Conservation (phyloP, 2,888 invertebrate genomes). For the Spialia ferax region DNA sequence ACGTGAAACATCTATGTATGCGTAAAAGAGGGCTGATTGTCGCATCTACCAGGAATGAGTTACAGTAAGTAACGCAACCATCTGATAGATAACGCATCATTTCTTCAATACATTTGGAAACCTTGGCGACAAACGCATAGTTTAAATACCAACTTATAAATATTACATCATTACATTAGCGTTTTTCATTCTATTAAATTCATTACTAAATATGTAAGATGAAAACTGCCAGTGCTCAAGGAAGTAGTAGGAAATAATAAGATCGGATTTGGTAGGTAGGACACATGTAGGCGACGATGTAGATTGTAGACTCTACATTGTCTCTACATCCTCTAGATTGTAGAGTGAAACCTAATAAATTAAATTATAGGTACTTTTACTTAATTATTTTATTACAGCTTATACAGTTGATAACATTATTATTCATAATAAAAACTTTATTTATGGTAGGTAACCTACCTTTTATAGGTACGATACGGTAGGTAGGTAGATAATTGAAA, state of each 20-base stretch:
- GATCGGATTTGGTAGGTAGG: no score
- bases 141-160: constrained; percentile 20
- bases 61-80: constrained; percentile 54
- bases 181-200: neutral
- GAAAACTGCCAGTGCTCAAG: neutral
- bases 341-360: no score
- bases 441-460: no score
- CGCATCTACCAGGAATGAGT: constrained; percentile 43
- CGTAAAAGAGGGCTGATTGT: constrained; percentile 55
- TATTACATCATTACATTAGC: constrained; percentile 18
- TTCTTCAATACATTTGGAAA: constrained; percentile 39
- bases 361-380: no score
- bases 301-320: no score
- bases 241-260: neutral
- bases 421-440: no score
- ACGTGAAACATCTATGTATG: constrained; percentile 46
- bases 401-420: no score
- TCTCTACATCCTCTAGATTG: no score
- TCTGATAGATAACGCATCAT: constrained; percentile 56
- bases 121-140: constrained; percentile 31
- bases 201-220: neutral
- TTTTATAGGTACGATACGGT: no score
- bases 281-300: no score
- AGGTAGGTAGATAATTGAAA: neutral
- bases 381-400: no score